phyloP scores from a whole-genome alignment of 2,888 invertebrate species.

The Hirtodrosophila alboralis region DNA sequence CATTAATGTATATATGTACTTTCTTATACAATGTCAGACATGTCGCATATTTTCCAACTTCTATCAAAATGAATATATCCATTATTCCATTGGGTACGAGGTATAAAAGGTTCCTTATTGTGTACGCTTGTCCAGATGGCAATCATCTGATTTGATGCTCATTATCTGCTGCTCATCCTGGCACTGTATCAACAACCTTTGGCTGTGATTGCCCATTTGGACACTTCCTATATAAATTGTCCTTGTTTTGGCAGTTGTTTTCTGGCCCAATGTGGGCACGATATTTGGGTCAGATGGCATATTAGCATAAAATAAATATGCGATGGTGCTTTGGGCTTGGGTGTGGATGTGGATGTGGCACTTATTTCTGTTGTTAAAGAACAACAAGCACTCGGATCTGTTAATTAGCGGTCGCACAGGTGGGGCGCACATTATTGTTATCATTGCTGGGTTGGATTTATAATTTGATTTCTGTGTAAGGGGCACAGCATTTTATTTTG shows the following conservation, averaged over 20 bases:
- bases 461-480: conserved; percentile 34
- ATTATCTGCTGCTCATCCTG: conserved; percentile 19
- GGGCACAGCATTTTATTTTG: conserved; percentile 4
- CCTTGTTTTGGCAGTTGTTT: conserved; percentile 1
- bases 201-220: conserved; percentile 1
- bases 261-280: background rate
- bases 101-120: conserved; percentile 3
- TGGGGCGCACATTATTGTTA: conserved; percentile 32
- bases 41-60: too few relatives aligned
- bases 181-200: conserved; percentile 8
- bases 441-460: conserved; percentile 12
- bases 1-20: too few relatives aligned
- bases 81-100: conserved; percentile 9
- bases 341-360: conserved; percentile 24
- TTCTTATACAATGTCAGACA: too few relatives aligned
- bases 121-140: conserved; percentile 16
- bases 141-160: conserved; percentile 10
- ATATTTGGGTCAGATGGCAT: conserved; percentile 55
- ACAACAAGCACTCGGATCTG: conserved; percentile 17
- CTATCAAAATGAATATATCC: too few relatives aligned
- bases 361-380: conserved; percentile 4
- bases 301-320: conserved; percentile 66
- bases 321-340: conserved; percentile 17
- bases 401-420: conserved; percentile 49
- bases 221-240: conserved; percentile 10